Conservation (phyloP, 35 echinoderm and acorn worm species). For the Ophiothrix spiculata region DNA sequence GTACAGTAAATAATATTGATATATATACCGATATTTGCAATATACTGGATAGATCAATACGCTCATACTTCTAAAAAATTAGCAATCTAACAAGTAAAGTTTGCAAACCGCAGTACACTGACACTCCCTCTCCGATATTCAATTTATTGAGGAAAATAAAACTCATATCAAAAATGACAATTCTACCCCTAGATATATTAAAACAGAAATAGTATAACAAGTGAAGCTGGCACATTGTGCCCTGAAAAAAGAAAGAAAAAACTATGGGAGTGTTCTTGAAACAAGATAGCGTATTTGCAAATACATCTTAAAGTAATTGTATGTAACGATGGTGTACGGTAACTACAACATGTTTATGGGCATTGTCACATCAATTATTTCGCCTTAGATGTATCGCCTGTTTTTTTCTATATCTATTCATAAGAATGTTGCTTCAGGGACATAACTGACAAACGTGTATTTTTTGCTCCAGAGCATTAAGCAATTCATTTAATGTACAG, state of each 20-base stretch:
- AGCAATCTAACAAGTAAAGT: too few relatives aligned
- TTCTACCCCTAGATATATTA: neutral
- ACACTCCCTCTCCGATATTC: neutral
- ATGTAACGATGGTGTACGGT: neutral
- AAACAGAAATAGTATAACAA: too few relatives aligned
- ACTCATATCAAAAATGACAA: neutral
- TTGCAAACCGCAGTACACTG: neutral
- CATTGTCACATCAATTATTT: slow-evolving; percentile 2
- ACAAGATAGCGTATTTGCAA: slow-evolving; percentile 1
- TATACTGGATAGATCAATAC: too few relatives aligned
- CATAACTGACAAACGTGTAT: neutral
- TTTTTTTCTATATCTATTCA: neutral
- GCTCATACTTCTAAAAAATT: too few relatives aligned
- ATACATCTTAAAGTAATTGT: neutral
- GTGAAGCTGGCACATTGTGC: too few relatives aligned
- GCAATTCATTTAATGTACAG: slow-evolving; percentile 3
- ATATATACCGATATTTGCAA: too few relatives aligned
- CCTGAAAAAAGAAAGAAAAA: neutral
- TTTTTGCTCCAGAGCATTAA: neutral
- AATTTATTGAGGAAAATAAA: neutral
- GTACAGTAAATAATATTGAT: too few relatives aligned
- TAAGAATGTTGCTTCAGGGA: neutral
- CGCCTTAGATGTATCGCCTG: neutral
- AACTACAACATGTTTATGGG: neutral
- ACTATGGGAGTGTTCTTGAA: neutral